These are phyloP conservation scores for Loxodonta africana DNA, from an alignment of 2,113 vertebrate species.

Conservation along the genomic window DNA sequence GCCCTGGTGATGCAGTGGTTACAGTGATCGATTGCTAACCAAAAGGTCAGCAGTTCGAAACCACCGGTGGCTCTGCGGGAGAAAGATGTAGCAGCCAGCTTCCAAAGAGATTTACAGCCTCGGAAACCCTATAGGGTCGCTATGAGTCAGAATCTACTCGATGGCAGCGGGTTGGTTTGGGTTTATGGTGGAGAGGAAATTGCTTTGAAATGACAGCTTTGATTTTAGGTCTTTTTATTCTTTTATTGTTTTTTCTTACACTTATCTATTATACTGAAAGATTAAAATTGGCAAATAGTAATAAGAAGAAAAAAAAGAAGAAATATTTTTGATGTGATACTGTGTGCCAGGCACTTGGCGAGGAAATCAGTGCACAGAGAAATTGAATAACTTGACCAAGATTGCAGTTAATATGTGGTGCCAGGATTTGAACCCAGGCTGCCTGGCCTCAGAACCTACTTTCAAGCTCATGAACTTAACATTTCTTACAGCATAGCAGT, in stretches of 20 bases:
- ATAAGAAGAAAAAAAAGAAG: not conserved
- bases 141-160: too few species aligned
- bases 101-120: too few species aligned
- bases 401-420: not conserved
- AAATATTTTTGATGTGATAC: not conserved
- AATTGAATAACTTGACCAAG: not conserved
- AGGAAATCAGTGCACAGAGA: not conserved
- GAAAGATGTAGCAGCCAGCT: too few species aligned
- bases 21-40: too few species aligned
- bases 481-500: not conserved
- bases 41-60: too few species aligned
- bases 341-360: not conserved
- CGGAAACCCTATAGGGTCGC: too few species aligned
- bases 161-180: too few species aligned
- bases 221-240: conserved; percentile 6
- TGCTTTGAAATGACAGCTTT: not conserved
- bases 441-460: not conserved
- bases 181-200: not conserved
- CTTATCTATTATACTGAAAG: not conserved
- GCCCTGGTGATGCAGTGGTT: too few species aligned
- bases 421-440: not conserved
- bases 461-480: not conserved
- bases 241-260: conserved; percentile 3
- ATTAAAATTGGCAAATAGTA: conserved; percentile 25
- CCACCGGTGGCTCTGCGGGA: too few species aligned